These are phyloP conservation scores for Drosophila kuntzei DNA, from an alignment of 2,888 invertebrate genomes.

Conservation along the genomic window DNA sequence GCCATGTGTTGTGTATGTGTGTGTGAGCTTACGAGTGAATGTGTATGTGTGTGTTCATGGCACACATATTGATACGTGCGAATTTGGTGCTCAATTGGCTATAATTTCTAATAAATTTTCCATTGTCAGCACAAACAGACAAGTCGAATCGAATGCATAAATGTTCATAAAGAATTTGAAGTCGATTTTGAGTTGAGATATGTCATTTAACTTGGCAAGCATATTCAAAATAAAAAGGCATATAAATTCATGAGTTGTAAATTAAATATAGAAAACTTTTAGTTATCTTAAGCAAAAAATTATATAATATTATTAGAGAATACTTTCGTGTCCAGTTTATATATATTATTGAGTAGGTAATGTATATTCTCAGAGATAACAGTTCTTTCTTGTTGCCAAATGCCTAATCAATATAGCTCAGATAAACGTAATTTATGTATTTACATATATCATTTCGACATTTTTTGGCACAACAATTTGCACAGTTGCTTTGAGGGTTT, in stretches of 20 bases:
- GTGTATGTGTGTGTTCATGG: slow-evolving; percentile 18
- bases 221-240: not conserved
- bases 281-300: not conserved
- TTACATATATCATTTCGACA: not conserved
- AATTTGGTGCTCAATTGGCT: slow-evolving; percentile 64
- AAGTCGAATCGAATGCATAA: slow-evolving; percentile 1
- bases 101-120: slow-evolving; percentile 58
- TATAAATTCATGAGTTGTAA: not conserved
- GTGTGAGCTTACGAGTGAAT: slow-evolving; percentile 21
- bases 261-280: not conserved
- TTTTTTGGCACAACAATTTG: slow-evolving; percentile 32
- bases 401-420: not conserved
- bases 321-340: no score
- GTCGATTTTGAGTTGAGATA: slow-evolving; percentile 4
- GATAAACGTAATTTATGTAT: not conserved
- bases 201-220: no score
- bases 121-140: slow-evolving; percentile 48
- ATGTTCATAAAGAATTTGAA: slow-evolving; percentile 1
- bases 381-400: slow-evolving; percentile 14
- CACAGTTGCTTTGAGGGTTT: not conserved
- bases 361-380: not conserved
- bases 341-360: not conserved
- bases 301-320: not conserved
- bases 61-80: slow-evolving; percentile 21
- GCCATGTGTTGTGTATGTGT: slow-evolving; percentile 10